phyloP scores from a whole-genome alignment of 2,888 invertebrate species.

The Arctia plantaginis region DNA sequence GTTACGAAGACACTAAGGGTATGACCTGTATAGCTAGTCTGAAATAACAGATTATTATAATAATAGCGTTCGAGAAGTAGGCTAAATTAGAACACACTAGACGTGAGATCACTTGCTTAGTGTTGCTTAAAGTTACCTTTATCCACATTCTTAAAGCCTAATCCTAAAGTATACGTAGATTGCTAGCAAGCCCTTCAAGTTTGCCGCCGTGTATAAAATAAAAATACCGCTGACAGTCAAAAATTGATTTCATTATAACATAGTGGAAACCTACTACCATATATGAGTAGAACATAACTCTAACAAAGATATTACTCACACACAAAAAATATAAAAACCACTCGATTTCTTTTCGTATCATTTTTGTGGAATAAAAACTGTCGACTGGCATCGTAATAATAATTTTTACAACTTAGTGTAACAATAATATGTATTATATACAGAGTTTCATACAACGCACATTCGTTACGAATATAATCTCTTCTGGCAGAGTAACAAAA shows the following conservation, averaged over 20 bases:
- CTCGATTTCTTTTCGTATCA: slow-evolving; percentile 43
- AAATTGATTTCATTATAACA: not conserved
- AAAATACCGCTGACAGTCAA: not conserved
- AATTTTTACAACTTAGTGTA: slow-evolving; percentile 57
- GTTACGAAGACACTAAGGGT: not conserved
- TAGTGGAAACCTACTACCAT: not conserved
- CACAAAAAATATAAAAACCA: slow-evolving; percentile 43
- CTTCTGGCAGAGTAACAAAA: slow-evolving; percentile 71
- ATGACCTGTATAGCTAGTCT: not conserved
- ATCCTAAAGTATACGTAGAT: not conserved
- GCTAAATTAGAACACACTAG: not conserved
- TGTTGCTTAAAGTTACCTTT: not conserved
- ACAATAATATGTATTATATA: slow-evolving; percentile 53
- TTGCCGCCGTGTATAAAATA: not conserved
- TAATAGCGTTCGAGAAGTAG: not conserved
- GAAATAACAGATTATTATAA: not conserved
- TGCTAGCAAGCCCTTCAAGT: not conserved
- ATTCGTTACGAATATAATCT: slow-evolving; percentile 64
- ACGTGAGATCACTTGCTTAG: not conserved
- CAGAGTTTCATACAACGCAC: slow-evolving; percentile 54
- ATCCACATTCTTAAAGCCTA: not conserved
- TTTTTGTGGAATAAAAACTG: slow-evolving; percentile 51
- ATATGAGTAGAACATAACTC: slow-evolving; percentile 11
- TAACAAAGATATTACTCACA: slow-evolving; percentile 25
- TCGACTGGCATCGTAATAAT: slow-evolving; percentile 51